Base-by-base conservation (phyloP, 2,113 vertebrate genomes). In the Ageneiosus marmoratus region DNA sequence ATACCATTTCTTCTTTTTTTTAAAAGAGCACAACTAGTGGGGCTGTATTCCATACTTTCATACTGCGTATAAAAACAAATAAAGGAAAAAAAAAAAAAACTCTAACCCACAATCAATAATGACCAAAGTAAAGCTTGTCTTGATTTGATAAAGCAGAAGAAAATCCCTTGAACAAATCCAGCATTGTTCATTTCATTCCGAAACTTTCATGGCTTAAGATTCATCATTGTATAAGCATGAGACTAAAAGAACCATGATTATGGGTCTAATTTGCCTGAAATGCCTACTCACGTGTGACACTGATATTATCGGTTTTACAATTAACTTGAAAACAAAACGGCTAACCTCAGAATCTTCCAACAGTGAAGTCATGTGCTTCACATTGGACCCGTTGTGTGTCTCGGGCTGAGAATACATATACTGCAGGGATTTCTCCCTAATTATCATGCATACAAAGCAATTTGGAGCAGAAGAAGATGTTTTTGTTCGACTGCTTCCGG, bases 391-490 rank as follows among this genome's bases (percentile, higher is more conserved):
- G 83, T 74, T 80, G 87, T 82, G 81, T 79, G 81, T 85, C 77
- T 87, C 84, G 62, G 83, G 84, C 81, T 82, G 76, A 48, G 70
- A 83, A 81, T 69, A 2, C 37, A 5, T 3, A 72, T 76, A 86
- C 93, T 93, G 91, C 90, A 86, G 94, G 93, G 94, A 94, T 92
- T 94, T 94, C 93, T 92, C 86, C 89, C 92, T 93, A 94, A 94
- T 95, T 94, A 95, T 94, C 92, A 94, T 94, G 93, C 93, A 94
- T 93, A 92, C 92, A 92, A 92, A 94, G 93, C 93, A 93, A 95
- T 94, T 93, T 94, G 91, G 91, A 93, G 91, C 77, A 92, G 92
- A 94, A 94, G 93, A 94, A 93, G 92, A 94, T 93, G 92, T 94
- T 94, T 94, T 93, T 93, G 94, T 94, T 90, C 91, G 89, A 92